These are phyloP conservation scores for Temnothorax rugatulus DNA, from an alignment of 2,888 invertebrate species.

Conservation along the genomic window DNA sequence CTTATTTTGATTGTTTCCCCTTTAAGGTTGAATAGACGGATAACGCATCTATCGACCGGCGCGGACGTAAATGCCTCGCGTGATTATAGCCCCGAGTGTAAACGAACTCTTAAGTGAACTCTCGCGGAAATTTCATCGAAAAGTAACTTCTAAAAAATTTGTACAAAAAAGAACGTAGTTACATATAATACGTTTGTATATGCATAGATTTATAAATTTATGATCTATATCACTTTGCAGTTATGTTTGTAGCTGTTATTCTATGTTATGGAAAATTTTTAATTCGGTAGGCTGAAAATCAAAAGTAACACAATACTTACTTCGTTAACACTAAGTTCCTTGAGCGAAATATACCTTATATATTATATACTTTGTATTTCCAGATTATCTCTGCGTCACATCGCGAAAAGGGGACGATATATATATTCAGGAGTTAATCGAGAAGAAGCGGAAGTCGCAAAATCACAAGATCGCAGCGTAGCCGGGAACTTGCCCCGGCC, in stretches of 20 bases:
- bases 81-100: slow-evolving; percentile 8
- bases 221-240: neutral
- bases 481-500: slow-evolving; percentile 15
- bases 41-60: slow-evolving; percentile 28
- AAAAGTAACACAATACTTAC: neutral
- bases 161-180: neutral
- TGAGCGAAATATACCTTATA: neutral
- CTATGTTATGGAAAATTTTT: neutral
- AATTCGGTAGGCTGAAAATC: neutral
- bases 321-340: neutral
- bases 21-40: slow-evolving; percentile 31
- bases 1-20: slow-evolving; percentile 32
- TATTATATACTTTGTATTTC: neutral
- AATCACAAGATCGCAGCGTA: slow-evolving; percentile 28
- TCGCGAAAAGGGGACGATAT: slow-evolving; percentile 19
- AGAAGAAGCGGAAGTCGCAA: slow-evolving; percentile 49
- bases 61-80: slow-evolving; percentile 5
- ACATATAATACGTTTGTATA: neutral
- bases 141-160: neutral
- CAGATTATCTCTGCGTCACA: neutral
- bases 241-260: slow-evolving; percentile 7
- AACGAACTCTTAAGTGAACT: slow-evolving; percentile 23
- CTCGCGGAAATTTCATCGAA: slow-evolving; percentile 19
- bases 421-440: slow-evolving; percentile 46
- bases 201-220: neutral